These are phyloP conservation scores for Oncorhynchus mykiss DNA, from an alignment of 2,113 vertebrate genomes.

Conservation along the genomic window DNA sequence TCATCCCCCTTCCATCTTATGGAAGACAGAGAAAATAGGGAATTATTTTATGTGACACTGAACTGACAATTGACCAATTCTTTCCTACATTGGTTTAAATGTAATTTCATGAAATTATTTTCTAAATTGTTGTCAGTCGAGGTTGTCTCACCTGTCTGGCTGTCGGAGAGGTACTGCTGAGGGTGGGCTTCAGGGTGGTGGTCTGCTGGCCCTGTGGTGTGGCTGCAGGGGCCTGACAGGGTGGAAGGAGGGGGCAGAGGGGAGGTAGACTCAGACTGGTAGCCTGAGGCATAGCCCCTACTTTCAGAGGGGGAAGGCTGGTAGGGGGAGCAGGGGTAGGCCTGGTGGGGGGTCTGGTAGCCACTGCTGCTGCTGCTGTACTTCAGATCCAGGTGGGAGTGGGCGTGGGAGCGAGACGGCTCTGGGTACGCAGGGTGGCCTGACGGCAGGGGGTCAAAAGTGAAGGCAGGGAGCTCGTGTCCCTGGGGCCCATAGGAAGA, in stretches of 20 bases:
- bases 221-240: slow-evolving; percentile 48
- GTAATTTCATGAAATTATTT: background rate
- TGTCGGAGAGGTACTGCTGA: slow-evolving; percentile 35
- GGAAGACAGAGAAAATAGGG: slow-evolving; percentile 9
- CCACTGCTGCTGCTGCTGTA: slow-evolving; percentile 79
- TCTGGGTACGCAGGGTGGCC: slow-evolving; percentile 75
- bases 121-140: background rate
- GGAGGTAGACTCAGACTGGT: slow-evolving; percentile 78
- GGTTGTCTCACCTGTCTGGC: slow-evolving; percentile 36
- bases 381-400: slow-evolving; percentile 78
- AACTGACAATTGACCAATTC: background rate
- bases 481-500: slow-evolving; percentile 70
- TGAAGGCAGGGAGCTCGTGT: slow-evolving; percentile 72
- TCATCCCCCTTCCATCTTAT: slow-evolving; percentile 65
- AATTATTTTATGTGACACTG: background rate
- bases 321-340: slow-evolving; percentile 72
- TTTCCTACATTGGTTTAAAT: background rate
- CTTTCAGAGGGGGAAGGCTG: slow-evolving; percentile 78
- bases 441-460: slow-evolving; percentile 74
- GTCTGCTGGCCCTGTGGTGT: slow-evolving; percentile 41
- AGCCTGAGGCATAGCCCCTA: slow-evolving; percentile 76
- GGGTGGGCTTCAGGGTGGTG: slow-evolving; percentile 27
- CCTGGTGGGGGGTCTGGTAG: slow-evolving; percentile 74
- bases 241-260: slow-evolving; percentile 65
- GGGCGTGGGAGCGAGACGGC: slow-evolving; percentile 65